Base-by-base conservation (phyloP, 2,888 invertebrate species). In the Coleophora deauratella region DNA sequence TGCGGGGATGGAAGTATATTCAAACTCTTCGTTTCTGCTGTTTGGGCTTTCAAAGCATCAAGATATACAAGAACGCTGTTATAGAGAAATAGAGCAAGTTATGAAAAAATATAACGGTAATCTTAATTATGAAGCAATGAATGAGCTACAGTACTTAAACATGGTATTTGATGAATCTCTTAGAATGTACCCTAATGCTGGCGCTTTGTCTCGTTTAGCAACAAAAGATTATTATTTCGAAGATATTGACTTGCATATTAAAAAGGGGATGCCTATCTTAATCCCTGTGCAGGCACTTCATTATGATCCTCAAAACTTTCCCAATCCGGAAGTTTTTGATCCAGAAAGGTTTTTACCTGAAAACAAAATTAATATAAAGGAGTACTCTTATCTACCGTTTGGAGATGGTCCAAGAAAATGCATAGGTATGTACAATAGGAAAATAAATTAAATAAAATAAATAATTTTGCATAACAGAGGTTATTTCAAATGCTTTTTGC, bases 381-480 rank as follows among this genome's bases (percentile, higher is more conserved):
- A 47, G 30, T 54, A 47, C 38, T 45, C 56, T 1, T 69, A 57
- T 38, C 37, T 66, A 41, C 67, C 67, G 2, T 66, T 66, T 42
- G 66, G 66, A 15, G 60, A 61, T 37, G 72, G 70, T 3, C 68
- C 67, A 11, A 54, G 72, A 28, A 47, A 62, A 9, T 72, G 70
- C 39, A 58, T 69, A 34, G 67, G 72, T 70, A 47, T 38, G 38
- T 32, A 34, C 62, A 0, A 46, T 64, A 8, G 28, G n/a, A n/a
- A n/a, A n/a, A n/a, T n/a, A n/a, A n/a, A n/a, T n/a, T n/a, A n/a
- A n/a, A n/a, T n/a, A n/a, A n/a, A n/a, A n/a, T n/a, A n/a, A n/a
- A n/a, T n/a, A n/a, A n/a, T n/a, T n/a, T n/a, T n/a, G n/a, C n/a
- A n/a, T n/a, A n/a, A n/a, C n/a, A n/a, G n/a, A n/a, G n/a, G n/a